These are phyloP conservation scores for Lycocorax pyrrhopterus DNA, from an alignment of 2,113 vertebrate genomes.

Conservation along the genomic window DNA sequence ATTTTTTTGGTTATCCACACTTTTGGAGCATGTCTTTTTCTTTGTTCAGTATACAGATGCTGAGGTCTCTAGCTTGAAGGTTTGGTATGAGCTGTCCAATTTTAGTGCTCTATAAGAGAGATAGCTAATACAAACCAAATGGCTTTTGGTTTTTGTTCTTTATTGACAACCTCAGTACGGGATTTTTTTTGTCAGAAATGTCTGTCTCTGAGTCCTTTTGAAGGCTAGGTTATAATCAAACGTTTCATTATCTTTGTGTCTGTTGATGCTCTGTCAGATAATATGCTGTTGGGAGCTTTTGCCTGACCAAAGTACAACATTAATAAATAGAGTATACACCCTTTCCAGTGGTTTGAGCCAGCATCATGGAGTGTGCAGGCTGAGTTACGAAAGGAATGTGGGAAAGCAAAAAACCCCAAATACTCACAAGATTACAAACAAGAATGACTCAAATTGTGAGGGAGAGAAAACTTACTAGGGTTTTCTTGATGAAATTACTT, in stretches of 20 bases:
- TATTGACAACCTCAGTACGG: neutral
- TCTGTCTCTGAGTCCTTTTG: constrained; percentile 13
- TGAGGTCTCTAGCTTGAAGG: neutral
- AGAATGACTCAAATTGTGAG: constrained; percentile 40
- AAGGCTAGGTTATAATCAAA: constrained; percentile 25
- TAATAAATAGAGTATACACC: constrained; percentile 48
- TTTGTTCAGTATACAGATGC: neutral
- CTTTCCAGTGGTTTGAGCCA: constrained; percentile 49
- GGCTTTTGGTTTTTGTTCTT: neutral
- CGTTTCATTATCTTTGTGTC: constrained; percentile 46
- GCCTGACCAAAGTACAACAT: constrained; percentile 6
- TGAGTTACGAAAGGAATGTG: constrained; percentile 18
- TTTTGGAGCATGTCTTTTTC: neutral
- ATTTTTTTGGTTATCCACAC: neutral
- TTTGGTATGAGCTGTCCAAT: neutral
- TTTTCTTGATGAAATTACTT: constrained; percentile 62
- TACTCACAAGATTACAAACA: constrained; percentile 42
- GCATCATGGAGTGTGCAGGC: neutral
- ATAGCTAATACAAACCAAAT: neutral
- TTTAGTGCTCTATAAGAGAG: neutral
- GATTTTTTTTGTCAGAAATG: constrained; percentile 28
- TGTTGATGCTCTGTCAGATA: constrained; percentile 33
- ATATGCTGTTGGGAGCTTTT: constrained; percentile 41
- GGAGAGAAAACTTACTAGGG: constrained; percentile 20
- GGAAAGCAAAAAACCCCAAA: constrained; percentile 15